Evolutionary conservation across 2,113 vertebrate species (phyloP), one percentile per base, ranked within the genome.

Genomic region (mouse (Mus musculus)): DNA sequence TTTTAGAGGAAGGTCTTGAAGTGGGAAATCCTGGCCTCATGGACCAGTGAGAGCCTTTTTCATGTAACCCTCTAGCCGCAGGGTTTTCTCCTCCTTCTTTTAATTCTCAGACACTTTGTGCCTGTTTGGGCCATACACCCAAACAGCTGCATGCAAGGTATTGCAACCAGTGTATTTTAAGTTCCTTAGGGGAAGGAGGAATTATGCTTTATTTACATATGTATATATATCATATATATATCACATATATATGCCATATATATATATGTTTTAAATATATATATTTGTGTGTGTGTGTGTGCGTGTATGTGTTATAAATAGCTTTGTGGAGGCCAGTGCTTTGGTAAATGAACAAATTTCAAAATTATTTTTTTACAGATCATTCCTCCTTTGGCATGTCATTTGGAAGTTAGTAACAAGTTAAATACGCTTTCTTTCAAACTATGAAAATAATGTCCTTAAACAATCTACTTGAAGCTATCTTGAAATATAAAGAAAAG

Each of bases 151-250:
- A 30, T 67, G 19, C 26, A 22, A 67, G 52, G 76, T 88, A 88
- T 36, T 22, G 7, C 61, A 69, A 42, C 49, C 56, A 46, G 46
- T 65, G 0, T 65, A 84, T 78, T 78, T 82, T 69, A 54, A 87
- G 72, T 94, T 94, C 52, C 75, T 93, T 72, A 78, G 95, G 89
- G 85, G 77, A 73, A 90, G n/a, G 88, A 89, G 61, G 89, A 93
- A 87, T 95, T 88, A n/a, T n/a, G n/a, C n/a, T n/a, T n/a, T n/a
- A n/a, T n/a, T n/a, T n/a, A 88, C 36, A 71, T 95, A 81, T 95
- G 93, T 92, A 69, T 49, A 49, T 82, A 28, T 4, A 71, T 85
- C 24, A 71, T 36, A 36, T 71, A 24, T 2, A 11, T 22, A 42
- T 61, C 42, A 22, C n/a, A 7, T 12, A 49, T 56, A 59, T 24